Percentiles rank a stretch among this genome's conserved stretches.
Conservation (phyloP, 2,113 vertebrate genomes). For the Cololabis saira region DNA sequence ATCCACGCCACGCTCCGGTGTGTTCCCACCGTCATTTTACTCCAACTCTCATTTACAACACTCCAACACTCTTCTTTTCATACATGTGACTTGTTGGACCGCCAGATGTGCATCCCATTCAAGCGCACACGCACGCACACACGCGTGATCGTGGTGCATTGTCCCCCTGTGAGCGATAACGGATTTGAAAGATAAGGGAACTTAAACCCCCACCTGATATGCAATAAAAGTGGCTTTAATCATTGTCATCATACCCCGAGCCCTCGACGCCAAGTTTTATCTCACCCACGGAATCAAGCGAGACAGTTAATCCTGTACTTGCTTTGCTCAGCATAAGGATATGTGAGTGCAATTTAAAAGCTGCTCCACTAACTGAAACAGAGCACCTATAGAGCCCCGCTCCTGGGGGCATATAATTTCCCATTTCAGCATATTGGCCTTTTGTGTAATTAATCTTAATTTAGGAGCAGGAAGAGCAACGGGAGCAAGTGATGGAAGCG, state of each 20-base stretch:
- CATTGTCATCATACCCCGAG: slow-evolving; percentile 45
- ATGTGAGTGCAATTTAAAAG: slow-evolving; percentile 62
- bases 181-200: slow-evolving; percentile 29
- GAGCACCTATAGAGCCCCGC: slow-evolving; percentile 46
- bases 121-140: too few relatives aligned
- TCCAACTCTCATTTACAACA: too few relatives aligned
- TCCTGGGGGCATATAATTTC: slow-evolving; percentile 65
- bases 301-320: slow-evolving; percentile 40
- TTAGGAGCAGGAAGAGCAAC: slow-evolving; percentile 43
- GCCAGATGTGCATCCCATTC: not conserved
- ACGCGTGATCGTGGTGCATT: not conserved
- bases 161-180: slow-evolving; percentile 2
- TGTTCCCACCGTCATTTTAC: too few relatives aligned
- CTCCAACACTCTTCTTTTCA: too few relatives aligned
- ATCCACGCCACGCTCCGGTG: too few relatives aligned
- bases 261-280: slow-evolving; percentile 34
- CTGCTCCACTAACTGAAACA: slow-evolving; percentile 64
- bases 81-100: too few relatives aligned
- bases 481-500: slow-evolving; percentile 34
- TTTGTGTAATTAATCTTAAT: slow-evolving; percentile 77
- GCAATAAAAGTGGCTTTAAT: slow-evolving; percentile 49
- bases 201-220: slow-evolving; percentile 12
- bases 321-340: slow-evolving; percentile 64
- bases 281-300: slow-evolving; percentile 8
- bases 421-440: slow-evolving; percentile 64